A percentile compares a stretch with the other conserved stretches of the same genome.
phyloP scores from a whole-genome alignment of 2,113 vertebrate genomes.

The Dipodomys ordii region DNA sequence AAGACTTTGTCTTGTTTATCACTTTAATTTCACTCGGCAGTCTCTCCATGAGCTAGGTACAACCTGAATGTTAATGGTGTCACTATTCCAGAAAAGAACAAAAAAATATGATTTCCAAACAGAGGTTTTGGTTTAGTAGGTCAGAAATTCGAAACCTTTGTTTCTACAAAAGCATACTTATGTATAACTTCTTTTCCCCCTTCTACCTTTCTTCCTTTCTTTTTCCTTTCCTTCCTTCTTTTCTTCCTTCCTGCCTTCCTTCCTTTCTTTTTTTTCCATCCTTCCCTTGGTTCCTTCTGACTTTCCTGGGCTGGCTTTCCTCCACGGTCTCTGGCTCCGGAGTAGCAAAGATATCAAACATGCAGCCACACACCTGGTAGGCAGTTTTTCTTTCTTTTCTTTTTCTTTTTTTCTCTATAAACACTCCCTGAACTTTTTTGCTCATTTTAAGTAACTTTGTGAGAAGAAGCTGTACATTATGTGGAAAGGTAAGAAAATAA shows the following conservation, averaged over 20 bases:
- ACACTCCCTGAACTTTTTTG: not conserved
- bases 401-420: not conserved
- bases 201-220: not conserved
- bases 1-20: not conserved
- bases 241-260: too few species aligned
- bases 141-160: not conserved
- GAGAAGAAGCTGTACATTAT: not conserved
- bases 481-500: not conserved
- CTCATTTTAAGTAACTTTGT: not conserved
- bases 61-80: not conserved
- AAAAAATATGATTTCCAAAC: too few species aligned
- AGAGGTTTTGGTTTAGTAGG: conserved; percentile 14
- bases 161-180: not conserved
- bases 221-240: not conserved
- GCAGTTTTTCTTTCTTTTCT: not conserved
- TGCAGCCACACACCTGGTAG: not conserved
- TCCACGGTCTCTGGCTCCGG: too few species aligned
- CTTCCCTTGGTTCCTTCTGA: too few species aligned
- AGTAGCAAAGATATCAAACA: too few species aligned
- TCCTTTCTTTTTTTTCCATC: too few species aligned
- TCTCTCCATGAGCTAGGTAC: not conserved
- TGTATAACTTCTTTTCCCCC: not conserved
- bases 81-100: not conserved
- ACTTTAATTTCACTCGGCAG: not conserved
- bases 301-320: too few species aligned